Conservation (phyloP, 2,113 vertebrate genomes). For the Aegotheles bennettii region DNA sequence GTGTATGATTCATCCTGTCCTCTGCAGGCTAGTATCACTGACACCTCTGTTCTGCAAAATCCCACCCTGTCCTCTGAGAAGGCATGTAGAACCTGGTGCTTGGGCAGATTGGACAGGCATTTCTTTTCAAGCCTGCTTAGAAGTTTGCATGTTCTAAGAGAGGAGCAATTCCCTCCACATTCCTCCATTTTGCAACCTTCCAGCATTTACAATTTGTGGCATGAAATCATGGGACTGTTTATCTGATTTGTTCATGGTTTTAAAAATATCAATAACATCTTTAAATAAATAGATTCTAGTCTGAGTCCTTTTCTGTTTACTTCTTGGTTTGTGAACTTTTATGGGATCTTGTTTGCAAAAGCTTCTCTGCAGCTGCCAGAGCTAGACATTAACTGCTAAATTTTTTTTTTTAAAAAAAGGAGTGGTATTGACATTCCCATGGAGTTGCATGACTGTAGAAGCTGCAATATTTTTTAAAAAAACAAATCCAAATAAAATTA, state of each 20-base stretch:
- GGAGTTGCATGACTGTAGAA: background rate
- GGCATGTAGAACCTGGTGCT: background rate
- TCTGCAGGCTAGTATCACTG: background rate
- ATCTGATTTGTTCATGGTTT: background rate
- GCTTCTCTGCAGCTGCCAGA: background rate
- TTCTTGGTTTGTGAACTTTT: background rate
- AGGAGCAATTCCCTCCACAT: background rate
- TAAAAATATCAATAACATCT: background rate
- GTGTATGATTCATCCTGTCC: background rate
- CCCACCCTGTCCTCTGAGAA: background rate
- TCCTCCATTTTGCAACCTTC: background rate
- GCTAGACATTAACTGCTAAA: background rate
- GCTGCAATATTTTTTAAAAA: background rate
- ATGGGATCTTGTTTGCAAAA: background rate
- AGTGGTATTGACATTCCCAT: background rate
- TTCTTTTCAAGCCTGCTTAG: background rate
- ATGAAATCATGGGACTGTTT: background rate
- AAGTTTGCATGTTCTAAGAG: background rate
- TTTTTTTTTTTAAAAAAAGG: background rate
- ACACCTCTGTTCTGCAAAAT: background rate
- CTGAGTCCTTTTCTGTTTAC: background rate
- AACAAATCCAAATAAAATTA: background rate
- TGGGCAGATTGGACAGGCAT: background rate
- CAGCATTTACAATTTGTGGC: background rate
- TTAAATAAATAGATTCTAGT: background rate